Percentiles rank a stretch among this genome's conserved stretches.
phyloP scores from a whole-genome alignment of 2,797 vertebrate genomes.

The Propithecus perrieri region DNA sequence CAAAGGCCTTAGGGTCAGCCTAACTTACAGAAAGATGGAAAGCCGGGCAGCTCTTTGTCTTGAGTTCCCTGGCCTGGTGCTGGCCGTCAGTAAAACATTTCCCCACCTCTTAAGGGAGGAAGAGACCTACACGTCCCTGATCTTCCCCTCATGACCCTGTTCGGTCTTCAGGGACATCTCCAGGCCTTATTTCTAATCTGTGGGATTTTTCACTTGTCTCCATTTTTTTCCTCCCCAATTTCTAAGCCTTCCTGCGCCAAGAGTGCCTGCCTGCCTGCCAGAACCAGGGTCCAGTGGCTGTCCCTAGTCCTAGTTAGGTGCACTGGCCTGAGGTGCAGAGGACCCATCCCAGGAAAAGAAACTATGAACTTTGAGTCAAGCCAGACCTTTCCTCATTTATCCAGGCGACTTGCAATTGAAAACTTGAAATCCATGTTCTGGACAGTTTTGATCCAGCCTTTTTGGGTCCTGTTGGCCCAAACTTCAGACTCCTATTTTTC shows the following conservation, averaged over 20 bases:
- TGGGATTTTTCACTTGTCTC: not conserved
- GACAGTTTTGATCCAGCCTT: not conserved
- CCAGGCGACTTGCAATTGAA: not conserved
- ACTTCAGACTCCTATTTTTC: not conserved
- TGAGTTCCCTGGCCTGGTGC: not conserved
- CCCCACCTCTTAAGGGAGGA: not conserved
- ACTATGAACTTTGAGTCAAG: not conserved
- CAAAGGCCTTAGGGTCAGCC: not conserved
- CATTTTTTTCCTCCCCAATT: not conserved
- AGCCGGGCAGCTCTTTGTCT: not conserved
- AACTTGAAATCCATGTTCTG: not conserved
- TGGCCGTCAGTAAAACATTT: not conserved
- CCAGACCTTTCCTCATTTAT: not conserved
- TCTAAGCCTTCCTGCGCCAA: not conserved
- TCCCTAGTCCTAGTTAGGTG: not conserved
- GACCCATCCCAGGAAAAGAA: not conserved
- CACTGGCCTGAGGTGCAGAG: not conserved
- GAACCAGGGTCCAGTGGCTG: not conserved
- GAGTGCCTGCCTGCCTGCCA: not conserved
- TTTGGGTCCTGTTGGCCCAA: not conserved
- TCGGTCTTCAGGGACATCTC: not conserved
- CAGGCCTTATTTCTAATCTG: not conserved
- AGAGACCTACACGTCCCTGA: not conserved
- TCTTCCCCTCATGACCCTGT: not conserved
- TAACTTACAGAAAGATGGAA: not conserved